Evolutionary conservation across 2,888 invertebrate genomes (phyloP), one percentile per base, ranked within the genome.

Genomic region (Geophilus truncorum): DNA sequence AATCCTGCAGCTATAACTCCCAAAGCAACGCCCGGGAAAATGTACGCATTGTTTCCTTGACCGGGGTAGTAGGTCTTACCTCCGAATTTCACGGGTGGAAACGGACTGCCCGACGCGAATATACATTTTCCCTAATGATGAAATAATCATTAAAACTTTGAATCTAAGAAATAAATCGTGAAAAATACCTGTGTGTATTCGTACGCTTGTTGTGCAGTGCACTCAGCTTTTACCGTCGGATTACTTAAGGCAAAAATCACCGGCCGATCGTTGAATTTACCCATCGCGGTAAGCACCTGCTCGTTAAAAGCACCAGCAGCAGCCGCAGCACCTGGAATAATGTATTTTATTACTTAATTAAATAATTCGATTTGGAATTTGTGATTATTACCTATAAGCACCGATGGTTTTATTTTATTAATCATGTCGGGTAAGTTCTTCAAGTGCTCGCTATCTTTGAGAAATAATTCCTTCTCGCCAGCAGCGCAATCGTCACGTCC

Each of bases 131-230:
- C 98, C 96, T 98, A 86, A 57, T 15, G n/a, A 81, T 32, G 80
- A 80, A 80, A 62, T 6, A 36, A 23, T 21, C 9, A 25, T 51
- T 9, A 51, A 23, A 15, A 23, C 51, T 57, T 30, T 15, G n/a
- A 45, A 79, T 23, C n/a, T n/a, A 36, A 34, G n/a, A n/a, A n/a
- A n/a, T n/a, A n/a, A n/a, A n/a, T n/a, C n/a, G n/a, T n/a, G n/a
- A 78, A 36, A 76, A 76, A 25, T 85, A 95, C 96, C 83, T 95
- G 91, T 0, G 98, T 97, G 85, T 92, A 88, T 57, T 87, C 90
- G 88, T 98, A 99, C 3, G 98, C 98, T 85, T 96, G 91, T 87
- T 97, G 95, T n/a, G 99, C 99, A n/a, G 99, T 98, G 87, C 99
- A 99, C 88, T 99, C 99, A 0, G 99, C 97, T 89, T 97, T 97